Evolutionary conservation across 2,888 invertebrate species (phyloP).

Genomic region (Platynereis dumerilii): DNA sequence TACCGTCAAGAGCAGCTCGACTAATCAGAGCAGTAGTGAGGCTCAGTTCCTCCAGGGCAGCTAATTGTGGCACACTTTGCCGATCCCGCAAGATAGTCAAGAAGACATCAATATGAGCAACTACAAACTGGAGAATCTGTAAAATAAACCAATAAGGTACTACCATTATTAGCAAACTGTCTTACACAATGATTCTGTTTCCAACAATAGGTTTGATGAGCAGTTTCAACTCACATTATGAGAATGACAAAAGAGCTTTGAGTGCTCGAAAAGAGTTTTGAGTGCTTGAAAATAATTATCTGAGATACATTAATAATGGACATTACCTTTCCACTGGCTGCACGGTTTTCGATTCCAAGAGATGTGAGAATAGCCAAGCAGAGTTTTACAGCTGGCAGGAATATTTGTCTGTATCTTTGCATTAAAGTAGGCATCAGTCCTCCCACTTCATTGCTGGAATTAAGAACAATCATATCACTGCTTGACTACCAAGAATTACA

Average conservation of each 20-base stretch:
- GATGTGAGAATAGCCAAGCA: constrained; percentile 83
- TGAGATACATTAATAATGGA: neutral
- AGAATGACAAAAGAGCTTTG: too few relatives aligned
- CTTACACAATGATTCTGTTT: too few relatives aligned
- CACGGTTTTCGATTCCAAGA: constrained; percentile 82
- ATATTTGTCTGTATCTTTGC: constrained; percentile 67
- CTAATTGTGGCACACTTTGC: constrained; percentile 71
- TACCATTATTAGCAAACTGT: too few relatives aligned
- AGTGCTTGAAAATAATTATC: too few relatives aligned
- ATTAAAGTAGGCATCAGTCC: constrained; percentile 36
- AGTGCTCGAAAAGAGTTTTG: too few relatives aligned
- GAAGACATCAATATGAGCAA: constrained; percentile 82
- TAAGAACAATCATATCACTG: too few relatives aligned
- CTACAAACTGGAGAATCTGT: constrained; percentile 76
- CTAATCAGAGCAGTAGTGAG: constrained; percentile 78
- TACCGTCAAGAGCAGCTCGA: constrained; percentile 68
- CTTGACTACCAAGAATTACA: too few relatives aligned
- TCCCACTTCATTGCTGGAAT: neutral
- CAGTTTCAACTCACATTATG: too few relatives aligned
- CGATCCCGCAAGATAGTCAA: constrained; percentile 78
- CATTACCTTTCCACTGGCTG: constrained; percentile 75
- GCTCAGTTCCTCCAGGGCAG: constrained; percentile 77
- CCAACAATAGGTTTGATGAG: too few relatives aligned
- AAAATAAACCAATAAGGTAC: too few relatives aligned
- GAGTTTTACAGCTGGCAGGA: constrained; percentile 80